Percentiles rank a stretch among this genome's conserved stretches.
These are phyloP conservation scores for Eilema griseolum DNA, from an alignment of 2,888 invertebrate genomes.

Conservation along the genomic window DNA sequence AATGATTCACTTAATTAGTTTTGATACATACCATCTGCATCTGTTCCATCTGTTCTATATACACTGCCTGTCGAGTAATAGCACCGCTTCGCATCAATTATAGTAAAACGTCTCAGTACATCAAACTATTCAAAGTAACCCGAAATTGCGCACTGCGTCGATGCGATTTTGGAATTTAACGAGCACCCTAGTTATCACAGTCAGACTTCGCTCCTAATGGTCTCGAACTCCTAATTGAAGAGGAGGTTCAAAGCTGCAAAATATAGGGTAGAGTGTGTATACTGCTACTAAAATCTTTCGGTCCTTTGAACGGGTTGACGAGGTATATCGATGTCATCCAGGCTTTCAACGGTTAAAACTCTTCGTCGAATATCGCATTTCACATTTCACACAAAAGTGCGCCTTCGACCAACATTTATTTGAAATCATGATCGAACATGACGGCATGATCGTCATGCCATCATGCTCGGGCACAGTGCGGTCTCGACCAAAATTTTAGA, in stretches of 20 bases:
- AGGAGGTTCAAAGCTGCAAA: conserved; percentile 40
- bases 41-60: no score
- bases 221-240: conserved; percentile 66
- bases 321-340: background rate
- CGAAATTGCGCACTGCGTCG: conserved; percentile 38
- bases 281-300: background rate
- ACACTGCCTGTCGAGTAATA: no score
- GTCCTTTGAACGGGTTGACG: background rate
- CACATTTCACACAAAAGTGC: background rate
- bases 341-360: background rate
- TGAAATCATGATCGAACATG: no score
- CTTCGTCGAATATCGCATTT: background rate
- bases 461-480: no score
- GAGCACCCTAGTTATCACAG: conserved; percentile 51
- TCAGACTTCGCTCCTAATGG: conserved; percentile 51
- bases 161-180: conserved; percentile 43
- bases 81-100: background rate
- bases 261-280: background rate
- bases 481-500: no score
- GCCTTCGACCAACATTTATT: no score
- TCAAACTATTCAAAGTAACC: conserved; percentile 21
- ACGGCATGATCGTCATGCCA: no score
- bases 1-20: no score
- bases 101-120: background rate
- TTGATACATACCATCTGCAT: no score